Base-by-base conservation (phyloP, 2,888 invertebrate species). In the Augiades crinisus region DNA sequence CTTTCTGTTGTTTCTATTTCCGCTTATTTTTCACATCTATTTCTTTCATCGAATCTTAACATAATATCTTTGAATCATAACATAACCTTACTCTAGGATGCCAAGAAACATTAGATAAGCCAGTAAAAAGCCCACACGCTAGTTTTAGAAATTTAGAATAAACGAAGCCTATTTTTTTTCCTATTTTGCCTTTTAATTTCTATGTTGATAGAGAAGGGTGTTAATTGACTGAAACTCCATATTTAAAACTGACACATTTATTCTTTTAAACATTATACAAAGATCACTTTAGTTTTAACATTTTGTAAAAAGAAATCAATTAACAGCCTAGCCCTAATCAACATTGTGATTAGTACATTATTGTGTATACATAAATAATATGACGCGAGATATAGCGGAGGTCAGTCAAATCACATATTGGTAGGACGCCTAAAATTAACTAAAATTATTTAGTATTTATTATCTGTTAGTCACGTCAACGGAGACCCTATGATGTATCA, bases 221-320 rank as follows among this genome's bases (percentile, higher is more conserved):
- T 86, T 88, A 88, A 88, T 87, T 89, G 89, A 89, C 89, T 89
- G 88, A 89, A 89, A 89, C 89, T 89, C 89, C 88, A 89, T 74
- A 72, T 75, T 72, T 67, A 65, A 76, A 81, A 85, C 72, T 77
- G 77, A 78, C 70, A 81, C 80, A 78, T 89, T 89, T 89, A 89
- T 89, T 89, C 73, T 75, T 79, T 77, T 77, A 83, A 80, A 86
- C 74, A 81, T 75, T 79, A 81, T 78, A 88, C 85, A 89, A 85
- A 78, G 70, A 79, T 79, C 76, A 80, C 72, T 81, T 65, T 70
- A 65, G 70, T 71, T 79, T 80, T 77, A 78, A 85, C 82, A 87
- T 78, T 78, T 78, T 67, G 67, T 73, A 74, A 73, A 78, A 78
- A 72, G 76, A 75, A 72, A 82, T 87, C 87, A 87, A 86, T 88